Conservation (phyloP, 2,888 invertebrate species). For the Tillus elongatus region DNA sequence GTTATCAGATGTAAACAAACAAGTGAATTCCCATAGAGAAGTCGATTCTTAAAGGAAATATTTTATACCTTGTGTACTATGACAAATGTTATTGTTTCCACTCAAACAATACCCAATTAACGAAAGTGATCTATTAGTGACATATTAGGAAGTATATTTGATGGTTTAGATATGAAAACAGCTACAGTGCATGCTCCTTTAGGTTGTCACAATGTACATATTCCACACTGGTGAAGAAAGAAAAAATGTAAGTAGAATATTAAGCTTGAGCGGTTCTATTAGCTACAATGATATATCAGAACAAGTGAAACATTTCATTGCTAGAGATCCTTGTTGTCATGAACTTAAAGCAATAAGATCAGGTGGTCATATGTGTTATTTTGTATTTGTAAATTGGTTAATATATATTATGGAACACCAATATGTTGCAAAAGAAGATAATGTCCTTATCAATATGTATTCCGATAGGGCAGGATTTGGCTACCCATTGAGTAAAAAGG, state of each 20-base stretch:
- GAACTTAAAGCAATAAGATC: slow-evolving; percentile 41
- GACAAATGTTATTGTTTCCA: no score
- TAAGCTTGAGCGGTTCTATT: slow-evolving; percentile 76
- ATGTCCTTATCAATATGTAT: slow-evolving; percentile 28
- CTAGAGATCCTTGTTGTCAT: slow-evolving; percentile 49
- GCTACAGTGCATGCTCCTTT: slow-evolving; percentile 68
- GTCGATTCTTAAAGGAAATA: no score
- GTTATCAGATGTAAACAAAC: no score
- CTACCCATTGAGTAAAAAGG: slow-evolving; percentile 54
- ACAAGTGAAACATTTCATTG: slow-evolving; percentile 71
- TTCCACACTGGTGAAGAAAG: slow-evolving; percentile 47
- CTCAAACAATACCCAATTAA: no score
- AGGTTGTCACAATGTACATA: slow-evolving; percentile 79
- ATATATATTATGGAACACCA: slow-evolving; percentile 59
- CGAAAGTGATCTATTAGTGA: no score
- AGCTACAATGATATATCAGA: slow-evolving; percentile 67
- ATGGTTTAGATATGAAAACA: slow-evolving; percentile 52
- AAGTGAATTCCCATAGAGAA: no score
- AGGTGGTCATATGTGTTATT: slow-evolving; percentile 32
- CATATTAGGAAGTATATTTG: no score
- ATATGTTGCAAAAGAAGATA: slow-evolving; percentile 49
- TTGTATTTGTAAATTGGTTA: slow-evolving; percentile 68
- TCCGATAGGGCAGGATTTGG: slow-evolving; percentile 22
- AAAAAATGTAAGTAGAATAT: slow-evolving; percentile 59
- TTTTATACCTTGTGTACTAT: no score